Conservation (phyloP, 1,140 invertebrate genomes). For the Drosophila setifemur region DNA sequence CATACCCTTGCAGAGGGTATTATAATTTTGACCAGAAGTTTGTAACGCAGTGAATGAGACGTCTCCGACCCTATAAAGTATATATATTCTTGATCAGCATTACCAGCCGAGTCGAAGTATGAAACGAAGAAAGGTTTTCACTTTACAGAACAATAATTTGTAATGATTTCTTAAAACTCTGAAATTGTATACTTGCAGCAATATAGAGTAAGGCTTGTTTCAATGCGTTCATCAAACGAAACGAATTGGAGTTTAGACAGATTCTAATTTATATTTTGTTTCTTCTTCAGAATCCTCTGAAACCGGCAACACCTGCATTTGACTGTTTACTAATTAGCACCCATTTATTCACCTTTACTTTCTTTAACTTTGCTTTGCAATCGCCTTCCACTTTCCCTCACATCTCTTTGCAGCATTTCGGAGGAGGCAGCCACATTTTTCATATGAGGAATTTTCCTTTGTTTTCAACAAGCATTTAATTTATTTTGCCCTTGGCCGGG, state of each 20-base stretch:
- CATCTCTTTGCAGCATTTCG: neutral
- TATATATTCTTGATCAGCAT: too few species aligned
- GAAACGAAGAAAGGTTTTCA: too few species aligned
- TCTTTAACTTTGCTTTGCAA: slow-evolving; percentile 13
- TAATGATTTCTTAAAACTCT: too few species aligned
- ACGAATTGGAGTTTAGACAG: neutral
- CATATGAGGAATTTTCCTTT: slow-evolving; percentile 58
- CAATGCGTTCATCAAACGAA: neutral
- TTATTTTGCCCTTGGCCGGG: slow-evolving; percentile 51
- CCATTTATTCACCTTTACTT: slow-evolving; percentile 57
- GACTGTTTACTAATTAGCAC: slow-evolving; percentile 69
- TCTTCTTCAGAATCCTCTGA: neutral
- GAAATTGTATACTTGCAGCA: too few species aligned
- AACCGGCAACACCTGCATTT: slow-evolving; percentile 53
- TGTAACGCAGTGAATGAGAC: too few species aligned
- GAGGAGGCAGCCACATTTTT: slow-evolving; percentile 39
- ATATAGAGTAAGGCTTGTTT: too few species aligned
- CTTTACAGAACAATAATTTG: too few species aligned
- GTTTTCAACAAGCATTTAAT: slow-evolving; percentile 68
- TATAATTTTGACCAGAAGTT: too few species aligned
- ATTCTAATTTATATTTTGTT: slow-evolving; percentile 1
- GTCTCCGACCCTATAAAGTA: too few species aligned
- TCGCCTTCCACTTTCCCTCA: neutral
- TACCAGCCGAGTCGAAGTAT: too few species aligned
- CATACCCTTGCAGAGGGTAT: too few species aligned